Evolutionary conservation across 2,797 vertebrate genomes (phyloP).

Genomic region (Denticeps clupeoides): DNA sequence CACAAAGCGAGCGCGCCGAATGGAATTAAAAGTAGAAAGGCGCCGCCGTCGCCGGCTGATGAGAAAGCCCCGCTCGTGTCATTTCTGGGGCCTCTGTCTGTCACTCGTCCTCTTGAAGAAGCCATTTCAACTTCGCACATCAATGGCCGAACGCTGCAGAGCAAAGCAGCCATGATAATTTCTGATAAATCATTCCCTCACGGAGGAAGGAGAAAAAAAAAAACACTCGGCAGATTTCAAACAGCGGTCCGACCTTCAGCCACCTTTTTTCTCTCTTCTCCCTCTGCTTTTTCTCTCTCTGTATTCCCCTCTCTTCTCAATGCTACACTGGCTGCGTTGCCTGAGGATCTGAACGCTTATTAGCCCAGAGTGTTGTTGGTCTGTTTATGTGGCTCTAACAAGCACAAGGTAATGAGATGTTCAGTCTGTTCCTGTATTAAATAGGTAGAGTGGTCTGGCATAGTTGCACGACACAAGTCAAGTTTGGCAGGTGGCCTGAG

Average conservation of each 20-base stretch:
- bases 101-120: conserved; percentile 39
- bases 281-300: too few species aligned
- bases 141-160: conserved; percentile 47
- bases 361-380: conserved; percentile 59
- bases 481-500: too few species aligned
- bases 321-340: too few species aligned
- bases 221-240: conserved; percentile 27
- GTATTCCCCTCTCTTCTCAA: too few species aligned
- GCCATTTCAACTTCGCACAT: conserved; percentile 52
- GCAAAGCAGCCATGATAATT: conserved; percentile 48
- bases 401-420: too few species aligned
- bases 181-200: conserved; percentile 53
- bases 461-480: too few species aligned
- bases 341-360: conserved; percentile 55
- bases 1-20: conserved; percentile 15
- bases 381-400: conserved; percentile 48
- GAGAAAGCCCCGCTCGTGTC: background rate
- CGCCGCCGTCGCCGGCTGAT: conserved; percentile 10
- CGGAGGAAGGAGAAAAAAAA: conserved; percentile 1
- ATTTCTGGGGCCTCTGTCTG: conserved; percentile 10
- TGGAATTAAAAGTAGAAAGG: conserved; percentile 38
- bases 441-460: too few species aligned
- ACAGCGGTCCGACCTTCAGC: conserved; percentile 53
- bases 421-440: too few species aligned
- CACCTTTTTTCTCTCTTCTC: conserved; percentile 37